Evolutionary conservation across 2,113 vertebrate species (phyloP).

Genomic region (Lamprotornis superbus): DNA sequence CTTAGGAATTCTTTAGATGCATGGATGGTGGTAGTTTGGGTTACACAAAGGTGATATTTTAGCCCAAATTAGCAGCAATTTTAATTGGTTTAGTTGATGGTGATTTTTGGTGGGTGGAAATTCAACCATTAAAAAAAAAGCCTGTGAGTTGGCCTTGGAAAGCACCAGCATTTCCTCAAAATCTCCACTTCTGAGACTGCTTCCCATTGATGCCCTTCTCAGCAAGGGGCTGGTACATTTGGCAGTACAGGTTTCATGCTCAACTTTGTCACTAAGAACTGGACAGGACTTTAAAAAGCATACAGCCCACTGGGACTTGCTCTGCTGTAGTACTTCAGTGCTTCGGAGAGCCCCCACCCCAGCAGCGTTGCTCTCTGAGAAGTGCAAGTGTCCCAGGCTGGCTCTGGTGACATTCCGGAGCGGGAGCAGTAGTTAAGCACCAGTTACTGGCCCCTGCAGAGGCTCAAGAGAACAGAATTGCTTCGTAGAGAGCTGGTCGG

Average conservation of each 20-base stretch:
- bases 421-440: slow-evolving; percentile 52
- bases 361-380: neutral
- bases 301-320: neutral
- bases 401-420: slow-evolving; percentile 9
- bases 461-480: slow-evolving; percentile 46
- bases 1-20: neutral
- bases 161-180: neutral
- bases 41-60: neutral
- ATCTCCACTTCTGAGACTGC: neutral
- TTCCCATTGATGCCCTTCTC: neutral
- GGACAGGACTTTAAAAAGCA: neutral
- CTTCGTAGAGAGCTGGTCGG: slow-evolving; percentile 4
- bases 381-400: neutral
- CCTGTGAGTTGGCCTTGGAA: neutral
- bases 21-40: neutral
- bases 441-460: slow-evolving; percentile 53
- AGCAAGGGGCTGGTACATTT: neutral
- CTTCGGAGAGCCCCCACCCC: neutral
- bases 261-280: neutral
- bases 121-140: neutral
- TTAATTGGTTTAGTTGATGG: neutral
- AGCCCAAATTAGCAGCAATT: neutral
- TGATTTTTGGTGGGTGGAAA: neutral
- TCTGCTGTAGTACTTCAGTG: neutral
- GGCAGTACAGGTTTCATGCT: slow-evolving; percentile 56